Conservation (phyloP, 92 coral and sea anemone species). For the Pocillopora grandis region DNA sequence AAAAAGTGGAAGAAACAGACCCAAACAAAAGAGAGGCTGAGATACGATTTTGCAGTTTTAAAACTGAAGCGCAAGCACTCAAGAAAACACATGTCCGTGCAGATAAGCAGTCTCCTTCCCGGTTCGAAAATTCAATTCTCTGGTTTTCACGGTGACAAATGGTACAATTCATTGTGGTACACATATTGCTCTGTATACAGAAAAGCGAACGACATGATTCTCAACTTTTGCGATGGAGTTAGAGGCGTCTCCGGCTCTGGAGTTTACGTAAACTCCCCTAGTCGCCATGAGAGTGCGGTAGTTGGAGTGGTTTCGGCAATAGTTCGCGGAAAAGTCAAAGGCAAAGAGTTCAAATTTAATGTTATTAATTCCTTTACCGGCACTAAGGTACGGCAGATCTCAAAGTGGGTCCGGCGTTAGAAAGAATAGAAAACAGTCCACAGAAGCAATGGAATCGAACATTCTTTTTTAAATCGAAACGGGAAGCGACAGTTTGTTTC, state of each 20-base stretch:
- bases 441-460: background rate
- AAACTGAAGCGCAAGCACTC: constrained; percentile 64
- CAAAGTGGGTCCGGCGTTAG: constrained; percentile 61
- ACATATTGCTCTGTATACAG: constrained; percentile 55
- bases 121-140: constrained; percentile 72
- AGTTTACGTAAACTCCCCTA: constrained; percentile 48
- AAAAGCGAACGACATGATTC: constrained; percentile 55
- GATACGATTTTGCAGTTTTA: constrained; percentile 81
- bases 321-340: constrained; percentile 55
- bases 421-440: background rate
- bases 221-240: constrained; percentile 73
- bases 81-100: constrained; percentile 68
- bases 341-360: constrained; percentile 58
- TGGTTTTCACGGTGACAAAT: constrained; percentile 87
- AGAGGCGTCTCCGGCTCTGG: constrained; percentile 90
- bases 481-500: background rate
- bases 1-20: constrained; percentile 56
- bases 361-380: constrained; percentile 70
- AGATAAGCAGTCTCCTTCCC: constrained; percentile 50
- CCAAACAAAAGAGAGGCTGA: constrained; percentile 31
- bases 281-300: constrained; percentile 49
- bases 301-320: constrained; percentile 78
- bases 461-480: too few species aligned
- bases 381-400: constrained; percentile 55
- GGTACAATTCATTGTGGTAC: constrained; percentile 74